Conservation (phyloP, 2,113 vertebrate genomes). For the Phalacrocorax pelagicus region DNA sequence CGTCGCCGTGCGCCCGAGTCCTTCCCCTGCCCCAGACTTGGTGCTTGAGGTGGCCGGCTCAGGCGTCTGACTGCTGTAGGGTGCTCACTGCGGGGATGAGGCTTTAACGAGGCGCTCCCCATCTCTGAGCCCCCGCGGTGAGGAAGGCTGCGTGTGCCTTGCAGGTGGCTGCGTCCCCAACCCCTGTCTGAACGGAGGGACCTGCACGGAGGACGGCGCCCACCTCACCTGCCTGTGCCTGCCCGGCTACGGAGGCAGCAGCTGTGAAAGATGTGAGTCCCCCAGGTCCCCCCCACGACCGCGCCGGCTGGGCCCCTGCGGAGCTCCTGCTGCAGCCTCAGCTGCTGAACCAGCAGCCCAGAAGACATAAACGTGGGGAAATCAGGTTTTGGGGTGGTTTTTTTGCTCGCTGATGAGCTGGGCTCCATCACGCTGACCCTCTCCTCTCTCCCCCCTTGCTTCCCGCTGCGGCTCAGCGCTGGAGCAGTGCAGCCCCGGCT, state of each 20-base stretch:
- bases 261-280: slow-evolving; percentile 85
- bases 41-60: neutral
- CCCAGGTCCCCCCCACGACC: accelerated
- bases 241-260: slow-evolving; percentile 85
- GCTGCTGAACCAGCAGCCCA: neutral
- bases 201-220: slow-evolving; percentile 80
- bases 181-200: slow-evolving; percentile 92
- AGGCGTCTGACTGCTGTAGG: neutral
- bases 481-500: slow-evolving; percentile 80
- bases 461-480: slow-evolving; percentile 66
- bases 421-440: neutral
- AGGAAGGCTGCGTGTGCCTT: slow-evolving; percentile 43
- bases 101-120: neutral
- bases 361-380: neutral
- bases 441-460: neutral
- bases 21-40: neutral
- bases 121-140: accelerated
- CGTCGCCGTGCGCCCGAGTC: accelerated
- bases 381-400: accelerated
- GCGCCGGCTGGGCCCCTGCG: accelerated
- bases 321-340: neutral
- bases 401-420: neutral
- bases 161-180: slow-evolving; percentile 86
- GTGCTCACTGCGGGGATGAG: neutral
- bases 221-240: slow-evolving; percentile 82